A percentile compares a stretch with the other conserved stretches of the same genome.
These are phyloP conservation scores for Ophion ellenae DNA, from an alignment of 2,888 invertebrate genomes.

Conservation along the genomic window DNA sequence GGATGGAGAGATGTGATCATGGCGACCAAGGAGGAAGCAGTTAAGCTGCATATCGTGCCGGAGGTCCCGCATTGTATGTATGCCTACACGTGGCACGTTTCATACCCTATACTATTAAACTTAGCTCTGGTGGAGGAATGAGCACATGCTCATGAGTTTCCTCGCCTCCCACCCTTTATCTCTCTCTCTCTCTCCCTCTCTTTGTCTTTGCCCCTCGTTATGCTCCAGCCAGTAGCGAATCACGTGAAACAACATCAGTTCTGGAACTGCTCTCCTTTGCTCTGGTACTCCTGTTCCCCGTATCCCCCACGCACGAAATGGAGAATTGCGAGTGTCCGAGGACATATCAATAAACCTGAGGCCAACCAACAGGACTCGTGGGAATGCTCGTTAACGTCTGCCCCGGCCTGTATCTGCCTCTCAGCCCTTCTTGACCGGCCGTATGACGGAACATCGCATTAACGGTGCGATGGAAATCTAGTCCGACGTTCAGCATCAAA, in stretches of 20 bases:
- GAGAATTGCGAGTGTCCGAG: slow-evolving; percentile 11
- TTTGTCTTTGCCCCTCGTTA: not conserved
- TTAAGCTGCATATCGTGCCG: slow-evolving; percentile 7
- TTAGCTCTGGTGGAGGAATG: slow-evolving; percentile 16
- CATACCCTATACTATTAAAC: slow-evolving; percentile 12
- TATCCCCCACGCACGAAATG: slow-evolving; percentile 1
- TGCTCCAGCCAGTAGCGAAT: not conserved
- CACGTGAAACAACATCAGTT: slow-evolving; percentile 18
- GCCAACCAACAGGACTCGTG: slow-evolving; percentile 52
- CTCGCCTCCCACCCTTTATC: not conserved
- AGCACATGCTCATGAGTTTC: slow-evolving; percentile 6
- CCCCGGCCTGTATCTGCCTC: not conserved
- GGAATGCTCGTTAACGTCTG: slow-evolving; percentile 74
- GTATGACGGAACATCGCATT: slow-evolving; percentile 72
- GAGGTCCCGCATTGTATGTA: slow-evolving; percentile 12
- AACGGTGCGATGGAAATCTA: slow-evolving; percentile 38
- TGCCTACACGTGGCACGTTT: slow-evolving; percentile 7
- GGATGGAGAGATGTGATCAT: slow-evolving; percentile 9
- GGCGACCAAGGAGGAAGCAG: slow-evolving; percentile 27
- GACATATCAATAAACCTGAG: slow-evolving; percentile 31
- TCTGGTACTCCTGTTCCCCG: slow-evolving; percentile 9
- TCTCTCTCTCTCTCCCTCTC: not conserved
- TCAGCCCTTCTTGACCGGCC: slow-evolving; percentile 38
- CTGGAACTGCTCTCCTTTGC: slow-evolving; percentile 21
- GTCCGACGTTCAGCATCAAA: slow-evolving; percentile 33